Evolutionary conservation across 2,797 vertebrate genomes (phyloP), one percentile per base, ranked within the genome.

Genomic region (Holocentrus rufus): DNA sequence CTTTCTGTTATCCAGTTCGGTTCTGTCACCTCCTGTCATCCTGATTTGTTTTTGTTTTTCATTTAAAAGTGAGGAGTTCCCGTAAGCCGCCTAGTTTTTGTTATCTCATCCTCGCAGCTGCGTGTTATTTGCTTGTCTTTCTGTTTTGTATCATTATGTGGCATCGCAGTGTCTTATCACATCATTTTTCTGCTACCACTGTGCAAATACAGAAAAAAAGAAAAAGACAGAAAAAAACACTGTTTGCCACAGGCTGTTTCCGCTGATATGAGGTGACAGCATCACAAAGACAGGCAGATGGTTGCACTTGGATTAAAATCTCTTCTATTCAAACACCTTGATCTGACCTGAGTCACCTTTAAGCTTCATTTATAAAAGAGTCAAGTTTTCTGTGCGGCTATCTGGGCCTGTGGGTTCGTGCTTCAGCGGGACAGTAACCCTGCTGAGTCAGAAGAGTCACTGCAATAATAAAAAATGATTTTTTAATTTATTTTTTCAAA

Each of bases 341-440:
- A 25, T 23, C 72, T 46, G 7, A 7, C 22, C 8, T 31, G 31
- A 46, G 44, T 25, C 31, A 47, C 18, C 39, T 57, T 52, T 65
- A 22, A n/a, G 0, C 63, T 34, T 46, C 30, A 67, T 62, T 44
- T 52, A 7, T 58, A 7, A 60, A 8, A 56, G 10, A 2, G 1
- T 67, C 23, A 66, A 20, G 65, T 61, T 72, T 65, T 64, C 34
- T 73, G 59, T 79, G 59, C 77, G 73, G 63, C 57, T 49, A 0
- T 69, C 56, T n/a, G n/a, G 20, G 10, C 68, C 52, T 60, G 64
- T 66, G 49, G 76, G 68, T 87, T 58, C 75, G 65, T 62, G 60
- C 82, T 83, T 83, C 75, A 17, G 57, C 77, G 79, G 87, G 81
- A 86, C 61, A 57, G 70, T 4, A n/a, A 5, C 69, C 77, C 77